phyloP scores from a whole-genome alignment of 2,888 invertebrate species.

The Lagria hirta region DNA sequence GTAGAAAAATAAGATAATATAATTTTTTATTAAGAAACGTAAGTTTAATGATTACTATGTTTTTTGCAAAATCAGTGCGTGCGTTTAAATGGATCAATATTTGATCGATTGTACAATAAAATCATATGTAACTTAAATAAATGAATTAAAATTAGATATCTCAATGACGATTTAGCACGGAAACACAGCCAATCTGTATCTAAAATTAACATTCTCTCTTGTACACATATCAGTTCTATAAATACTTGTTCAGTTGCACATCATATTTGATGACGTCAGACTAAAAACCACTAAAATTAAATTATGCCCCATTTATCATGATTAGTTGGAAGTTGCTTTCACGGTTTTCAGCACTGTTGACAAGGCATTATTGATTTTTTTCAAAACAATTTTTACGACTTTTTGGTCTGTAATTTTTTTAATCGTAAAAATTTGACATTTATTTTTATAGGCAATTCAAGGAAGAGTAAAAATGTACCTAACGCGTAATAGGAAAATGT shows the following conservation, averaged over 20 bases:
- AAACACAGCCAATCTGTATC: slow-evolving; percentile 32
- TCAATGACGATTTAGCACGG: slow-evolving; percentile 31
- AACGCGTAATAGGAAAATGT: too few species aligned
- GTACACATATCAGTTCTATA: slow-evolving; percentile 36
- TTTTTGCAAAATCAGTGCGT: too few species aligned
- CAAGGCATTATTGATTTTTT: slow-evolving; percentile 13
- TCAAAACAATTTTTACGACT: slow-evolving; percentile 10
- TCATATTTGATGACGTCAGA: slow-evolving; percentile 37
- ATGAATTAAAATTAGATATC: slow-evolving; percentile 17
- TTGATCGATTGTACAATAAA: slow-evolving; percentile 6
- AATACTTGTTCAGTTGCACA: slow-evolving; percentile 39
- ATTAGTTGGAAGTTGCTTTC: slow-evolving; percentile 13
- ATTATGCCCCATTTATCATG: slow-evolving; percentile 18
- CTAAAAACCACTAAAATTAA: slow-evolving; percentile 19
- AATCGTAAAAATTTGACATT: slow-evolving; percentile 8
- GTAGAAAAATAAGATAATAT: too few species aligned
- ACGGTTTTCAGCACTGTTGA: slow-evolving; percentile 15
- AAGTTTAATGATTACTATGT: too few species aligned
- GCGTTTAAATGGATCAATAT: too few species aligned
- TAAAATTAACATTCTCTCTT: slow-evolving; percentile 37
- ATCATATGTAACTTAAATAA: slow-evolving; percentile 8
- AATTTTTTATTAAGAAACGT: too few species aligned
- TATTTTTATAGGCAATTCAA: slow-evolving; percentile 11
- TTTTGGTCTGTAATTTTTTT: slow-evolving; percentile 4
- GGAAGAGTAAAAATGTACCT: slow-evolving; percentile 13